Base-by-base conservation (phyloP, 2,888 invertebrate species). In the Tortrix viridana region DNA sequence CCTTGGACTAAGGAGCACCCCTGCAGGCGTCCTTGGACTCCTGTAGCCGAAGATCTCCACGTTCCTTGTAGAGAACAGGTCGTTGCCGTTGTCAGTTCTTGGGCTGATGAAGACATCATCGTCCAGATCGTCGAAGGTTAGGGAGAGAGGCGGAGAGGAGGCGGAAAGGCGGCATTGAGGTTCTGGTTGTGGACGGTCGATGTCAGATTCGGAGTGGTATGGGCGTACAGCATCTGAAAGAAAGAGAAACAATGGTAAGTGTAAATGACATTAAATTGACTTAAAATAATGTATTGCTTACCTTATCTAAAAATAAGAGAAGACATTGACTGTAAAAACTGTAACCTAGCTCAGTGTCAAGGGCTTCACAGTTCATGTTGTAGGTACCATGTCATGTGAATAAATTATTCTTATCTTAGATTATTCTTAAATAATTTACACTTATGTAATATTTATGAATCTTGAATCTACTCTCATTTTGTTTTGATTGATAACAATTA, bases 81-180 rank as follows among this genome's bases (percentile, higher is more conserved):
- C 91, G 69, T 88, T 91, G 1, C 81, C 83, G 46, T 82, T 82
- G 61, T 88, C 87, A 12, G 32, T 32, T 53, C 90, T 71, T 0
- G 90, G 89, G 58, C 82, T 81, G 70, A 82, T 75, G 77, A 92
- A 91, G n/a, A 91, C 92, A 65, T 92, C 92, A 61, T 92, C 92
- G n/a, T 92, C 92, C 1, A 89, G 70, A 48, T 91, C 90, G 71
- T 91, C 89, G 67, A 89, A 77, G 70, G 81, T 85, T 12, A 90
- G 71, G 5, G 87, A 79, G 1, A 87, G 78, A 0, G 89, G 89
- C 0, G 90, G 89, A 0, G 88, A 86, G 0, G 89, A 86, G 0
- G 91, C 90, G 5, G 91, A 91, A 41, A 84, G 78, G 1, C 88
- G 81, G 68, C 82, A 82, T 53, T 82, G 84, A 14, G 67, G 74